Conservation (phyloP, 64 coral and sea anemone genomes). For the Montipora cactus region DNA sequence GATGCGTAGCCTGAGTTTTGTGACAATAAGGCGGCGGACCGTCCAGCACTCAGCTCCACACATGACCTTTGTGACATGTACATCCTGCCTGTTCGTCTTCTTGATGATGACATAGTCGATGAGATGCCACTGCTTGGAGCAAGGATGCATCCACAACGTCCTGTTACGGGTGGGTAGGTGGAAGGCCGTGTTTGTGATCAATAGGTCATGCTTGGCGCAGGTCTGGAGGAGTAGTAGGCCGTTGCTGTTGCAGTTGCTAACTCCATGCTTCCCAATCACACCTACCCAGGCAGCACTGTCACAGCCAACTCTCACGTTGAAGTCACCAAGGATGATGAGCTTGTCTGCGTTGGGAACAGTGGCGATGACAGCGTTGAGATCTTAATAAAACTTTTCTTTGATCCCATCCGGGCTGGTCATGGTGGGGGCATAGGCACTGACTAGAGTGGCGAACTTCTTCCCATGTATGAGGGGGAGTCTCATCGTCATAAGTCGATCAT, state of each 20-base stretch:
- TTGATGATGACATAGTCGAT: slow-evolving; percentile 24
- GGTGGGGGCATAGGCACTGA: slow-evolving; percentile 21
- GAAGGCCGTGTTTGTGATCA: slow-evolving; percentile 20
- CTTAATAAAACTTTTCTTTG: slow-evolving; percentile 24
- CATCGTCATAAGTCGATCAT: neutral
- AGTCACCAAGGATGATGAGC: neutral
- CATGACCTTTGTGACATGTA: slow-evolving; percentile 10
- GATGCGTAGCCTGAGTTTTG: slow-evolving; percentile 30
- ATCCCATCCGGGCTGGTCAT: neutral
- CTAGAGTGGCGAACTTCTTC: neutral
- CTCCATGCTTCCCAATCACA: neutral
- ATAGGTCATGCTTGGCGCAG: neutral
- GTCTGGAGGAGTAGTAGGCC: neutral
- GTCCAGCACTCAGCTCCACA: slow-evolving; percentile 41
- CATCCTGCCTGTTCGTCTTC: neutral
- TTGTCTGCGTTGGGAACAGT: neutral
- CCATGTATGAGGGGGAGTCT: neutral
- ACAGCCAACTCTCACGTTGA: neutral
- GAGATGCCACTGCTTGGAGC: slow-evolving; percentile 6
- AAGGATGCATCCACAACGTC: neutral
- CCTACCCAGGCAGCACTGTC: slow-evolving; percentile 9
- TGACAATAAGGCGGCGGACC: slow-evolving; percentile 27
- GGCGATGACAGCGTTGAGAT: slow-evolving; percentile 1
- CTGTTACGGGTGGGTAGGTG: slow-evolving; percentile 1
- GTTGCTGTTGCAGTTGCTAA: neutral